Evolutionary conservation across 2,797 vertebrate genomes (phyloP).

Genomic region (Sebastes minor): DNA sequence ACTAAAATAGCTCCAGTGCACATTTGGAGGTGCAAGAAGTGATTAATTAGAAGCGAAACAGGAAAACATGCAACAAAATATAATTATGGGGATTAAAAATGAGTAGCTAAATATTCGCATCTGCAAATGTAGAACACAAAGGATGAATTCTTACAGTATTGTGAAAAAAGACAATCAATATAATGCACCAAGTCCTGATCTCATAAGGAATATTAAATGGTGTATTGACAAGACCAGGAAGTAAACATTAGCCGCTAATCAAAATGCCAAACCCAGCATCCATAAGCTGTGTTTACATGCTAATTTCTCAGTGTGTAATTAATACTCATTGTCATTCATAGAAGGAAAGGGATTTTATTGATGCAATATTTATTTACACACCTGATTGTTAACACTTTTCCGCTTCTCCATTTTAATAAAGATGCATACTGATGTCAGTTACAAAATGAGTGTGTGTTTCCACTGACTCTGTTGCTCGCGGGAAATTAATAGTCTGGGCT

Average conservation of each 20-base stretch:
- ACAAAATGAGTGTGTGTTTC: slow-evolving; percentile 29
- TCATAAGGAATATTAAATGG: background rate
- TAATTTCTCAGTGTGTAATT: slow-evolving; percentile 24
- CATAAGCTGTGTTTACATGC: slow-evolving; percentile 1
- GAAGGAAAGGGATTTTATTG: background rate
- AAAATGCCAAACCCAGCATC: slow-evolving; percentile 12
- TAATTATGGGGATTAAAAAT: background rate
- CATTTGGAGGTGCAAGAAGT: background rate
- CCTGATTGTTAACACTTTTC: background rate
- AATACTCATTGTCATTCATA: slow-evolving; percentile 6
- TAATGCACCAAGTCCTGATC: background rate
- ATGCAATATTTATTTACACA: background rate
- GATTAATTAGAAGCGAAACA: background rate
- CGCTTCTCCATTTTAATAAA: slow-evolving; percentile 18
- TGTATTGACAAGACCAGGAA: background rate
- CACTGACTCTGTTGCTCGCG: slow-evolving; percentile 21
- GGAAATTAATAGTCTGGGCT: slow-evolving; percentile 46
- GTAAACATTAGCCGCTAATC: slow-evolving; percentile 18
- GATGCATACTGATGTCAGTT: slow-evolving; percentile 5
- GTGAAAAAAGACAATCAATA: background rate
- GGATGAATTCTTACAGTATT: background rate
- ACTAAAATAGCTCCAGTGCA: background rate
- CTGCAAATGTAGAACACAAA: background rate
- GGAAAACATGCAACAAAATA: background rate
- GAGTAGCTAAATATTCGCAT: background rate